Evolutionary conservation across 2,888 invertebrate genomes (phyloP).

Genomic region (Agrotis segetum): DNA sequence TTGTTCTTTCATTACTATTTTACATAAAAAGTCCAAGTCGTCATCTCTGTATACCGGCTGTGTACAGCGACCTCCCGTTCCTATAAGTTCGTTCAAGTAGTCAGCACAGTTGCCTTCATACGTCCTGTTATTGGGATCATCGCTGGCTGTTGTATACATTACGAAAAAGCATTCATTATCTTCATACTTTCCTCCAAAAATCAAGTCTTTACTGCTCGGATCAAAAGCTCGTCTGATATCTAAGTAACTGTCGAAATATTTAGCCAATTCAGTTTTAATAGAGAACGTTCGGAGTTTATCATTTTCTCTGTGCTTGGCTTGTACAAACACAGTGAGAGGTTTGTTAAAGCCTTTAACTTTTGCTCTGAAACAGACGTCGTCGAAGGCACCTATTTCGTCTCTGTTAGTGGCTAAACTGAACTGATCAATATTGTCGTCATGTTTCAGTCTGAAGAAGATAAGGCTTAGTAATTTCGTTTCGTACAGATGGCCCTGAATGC

Average conservation of each 20-base stretch:
- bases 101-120: constrained; percentile 7
- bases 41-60: constrained; percentile 31
- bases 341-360: constrained; percentile 35
- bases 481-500: constrained; percentile 61
- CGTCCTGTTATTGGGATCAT: constrained; percentile 22
- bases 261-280: constrained; percentile 30
- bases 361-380: constrained; percentile 57
- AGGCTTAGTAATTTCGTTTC: constrained; percentile 60
- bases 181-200: constrained; percentile 40
- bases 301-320: constrained; percentile 58
- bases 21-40: constrained; percentile 34
- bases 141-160: constrained; percentile 56
- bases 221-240: constrained; percentile 42
- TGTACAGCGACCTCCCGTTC: constrained; percentile 36
- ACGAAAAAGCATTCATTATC: constrained; percentile 52
- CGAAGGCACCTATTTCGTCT: constrained; percentile 56
- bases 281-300: constrained; percentile 32
- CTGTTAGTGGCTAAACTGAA: constrained; percentile 60
- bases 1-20: constrained; percentile 41
- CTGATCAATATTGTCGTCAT: constrained; percentile 37
- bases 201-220: constrained; percentile 13
- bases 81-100: constrained; percentile 37
- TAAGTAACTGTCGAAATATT: constrained; percentile 49
- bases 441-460: constrained; percentile 45
- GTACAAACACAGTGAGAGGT: constrained; percentile 49